Evolutionary conservation across 2,797 vertebrate genomes (phyloP).

Genomic region (Phalanger gymnotis): DNA sequence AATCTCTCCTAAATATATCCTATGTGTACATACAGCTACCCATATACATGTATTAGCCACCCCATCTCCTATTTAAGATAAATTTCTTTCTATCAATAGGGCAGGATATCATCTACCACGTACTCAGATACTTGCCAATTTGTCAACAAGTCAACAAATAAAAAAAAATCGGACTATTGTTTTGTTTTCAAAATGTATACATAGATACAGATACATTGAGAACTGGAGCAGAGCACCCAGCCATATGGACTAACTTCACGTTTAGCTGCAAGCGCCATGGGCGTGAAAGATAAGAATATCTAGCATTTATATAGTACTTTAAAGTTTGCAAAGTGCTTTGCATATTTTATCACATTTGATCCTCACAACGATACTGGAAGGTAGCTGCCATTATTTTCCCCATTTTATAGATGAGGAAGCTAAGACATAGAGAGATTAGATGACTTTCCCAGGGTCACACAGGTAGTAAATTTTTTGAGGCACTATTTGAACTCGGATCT

Average conservation of each 20-base stretch:
- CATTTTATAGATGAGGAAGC: neutral
- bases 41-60: neutral
- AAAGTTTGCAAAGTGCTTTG: neutral
- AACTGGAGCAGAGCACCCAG: neutral
- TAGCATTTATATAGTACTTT: neutral
- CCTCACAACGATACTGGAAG: neutral
- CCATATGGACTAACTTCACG: neutral
- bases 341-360: neutral
- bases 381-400: neutral
- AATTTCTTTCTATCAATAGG: neutral
- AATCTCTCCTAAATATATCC: neutral
- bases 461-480: neutral
- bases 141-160: neutral
- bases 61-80: neutral
- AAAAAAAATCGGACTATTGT: neutral
- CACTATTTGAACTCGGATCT: neutral
- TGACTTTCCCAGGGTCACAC: neutral
- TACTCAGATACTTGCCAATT: neutral
- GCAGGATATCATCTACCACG: neutral
- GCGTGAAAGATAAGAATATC: neutral
- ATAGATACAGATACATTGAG: neutral
- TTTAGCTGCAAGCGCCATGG: neutral
- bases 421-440: neutral
- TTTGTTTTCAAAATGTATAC: neutral
- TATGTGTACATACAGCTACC: neutral